Percentiles rank a stretch among this genome's conserved stretches.
Conservation (phyloP, 2,113 vertebrate genomes). For the Hystrix cristata region DNA sequence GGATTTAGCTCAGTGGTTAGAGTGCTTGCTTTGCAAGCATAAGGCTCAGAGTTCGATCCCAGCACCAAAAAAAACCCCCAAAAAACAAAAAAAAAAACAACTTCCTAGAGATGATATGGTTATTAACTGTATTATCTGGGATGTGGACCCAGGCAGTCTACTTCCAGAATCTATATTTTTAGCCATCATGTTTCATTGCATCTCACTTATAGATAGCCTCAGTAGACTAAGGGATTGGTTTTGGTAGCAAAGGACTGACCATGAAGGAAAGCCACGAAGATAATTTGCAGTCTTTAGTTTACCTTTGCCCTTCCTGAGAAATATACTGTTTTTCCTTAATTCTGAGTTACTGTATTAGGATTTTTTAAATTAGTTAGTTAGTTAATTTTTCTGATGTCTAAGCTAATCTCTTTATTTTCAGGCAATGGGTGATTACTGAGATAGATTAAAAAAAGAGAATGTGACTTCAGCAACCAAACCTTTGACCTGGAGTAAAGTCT, state of each 20-base stretch:
- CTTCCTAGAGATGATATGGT: neutral
- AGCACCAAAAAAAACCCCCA: too few relatives aligned
- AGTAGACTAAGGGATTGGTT: neutral
- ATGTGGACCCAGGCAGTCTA: neutral
- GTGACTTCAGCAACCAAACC: neutral
- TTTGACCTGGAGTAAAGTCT: neutral
- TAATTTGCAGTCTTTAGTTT: slow-evolving; percentile 14
- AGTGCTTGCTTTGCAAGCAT: too few relatives aligned
- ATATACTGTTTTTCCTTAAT: neutral
- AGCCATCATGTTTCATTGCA: neutral
- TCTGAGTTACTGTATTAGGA: slow-evolving; percentile 35
- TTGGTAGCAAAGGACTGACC: slow-evolving; percentile 32
- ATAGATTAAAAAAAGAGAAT: neutral
- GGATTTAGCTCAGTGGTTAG: too few relatives aligned
- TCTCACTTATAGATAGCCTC: neutral
- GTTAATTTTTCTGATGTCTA: neutral
- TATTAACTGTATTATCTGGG: slow-evolving; percentile 40
- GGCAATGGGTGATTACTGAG: neutral
- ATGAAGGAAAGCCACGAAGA: slow-evolving; percentile 13
- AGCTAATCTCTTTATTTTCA: neutral
- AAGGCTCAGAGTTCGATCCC: too few relatives aligned
- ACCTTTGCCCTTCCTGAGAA: slow-evolving; percentile 36
- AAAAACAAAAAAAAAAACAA: neutral
- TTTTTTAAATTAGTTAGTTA: neutral
- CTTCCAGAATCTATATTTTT: slow-evolving; percentile 60